Conservation (phyloP, 2,113 vertebrate genomes). For the Eulacestoma nigropectus region DNA sequence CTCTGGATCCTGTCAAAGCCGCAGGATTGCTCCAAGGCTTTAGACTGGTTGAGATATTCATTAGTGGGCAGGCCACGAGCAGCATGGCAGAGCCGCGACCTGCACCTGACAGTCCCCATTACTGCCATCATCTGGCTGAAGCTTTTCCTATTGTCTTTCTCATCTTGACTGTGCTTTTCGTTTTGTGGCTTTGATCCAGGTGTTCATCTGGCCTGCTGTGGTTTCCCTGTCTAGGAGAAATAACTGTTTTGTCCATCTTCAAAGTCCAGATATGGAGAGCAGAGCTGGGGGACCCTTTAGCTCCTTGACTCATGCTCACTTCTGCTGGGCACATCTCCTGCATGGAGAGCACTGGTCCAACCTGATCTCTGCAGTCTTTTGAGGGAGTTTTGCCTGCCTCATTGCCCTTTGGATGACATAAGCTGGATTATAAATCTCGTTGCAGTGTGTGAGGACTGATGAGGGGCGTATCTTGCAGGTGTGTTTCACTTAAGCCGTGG, state of each 20-base stretch:
- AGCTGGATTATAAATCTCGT: not conserved
- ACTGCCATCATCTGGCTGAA: not conserved
- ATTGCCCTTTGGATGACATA: not conserved
- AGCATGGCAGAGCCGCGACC: not conserved
- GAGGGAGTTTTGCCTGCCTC: not conserved
- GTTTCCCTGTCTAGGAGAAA: not conserved
- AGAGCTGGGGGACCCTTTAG: not conserved
- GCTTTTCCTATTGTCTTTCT: not conserved
- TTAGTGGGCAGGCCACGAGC: accelerated
- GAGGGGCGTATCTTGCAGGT: accelerated
- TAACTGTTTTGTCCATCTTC: not conserved
- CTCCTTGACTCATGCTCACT: not conserved
- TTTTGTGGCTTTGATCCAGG: not conserved
- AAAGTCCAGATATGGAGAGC: not conserved
- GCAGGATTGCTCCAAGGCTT: not conserved
- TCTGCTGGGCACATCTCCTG: not conserved
- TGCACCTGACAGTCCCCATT: not conserved
- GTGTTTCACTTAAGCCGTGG: accelerated
- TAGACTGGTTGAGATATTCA: not conserved
- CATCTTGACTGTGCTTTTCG: not conserved
- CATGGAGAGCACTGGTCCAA: not conserved
- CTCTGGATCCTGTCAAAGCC: not conserved
- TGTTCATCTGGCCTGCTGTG: not conserved
- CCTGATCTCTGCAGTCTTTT: not conserved
- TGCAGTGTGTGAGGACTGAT: not conserved